phyloP scores from a whole-genome alignment of 1,140 invertebrate species.

The Microplitis mediator region DNA sequence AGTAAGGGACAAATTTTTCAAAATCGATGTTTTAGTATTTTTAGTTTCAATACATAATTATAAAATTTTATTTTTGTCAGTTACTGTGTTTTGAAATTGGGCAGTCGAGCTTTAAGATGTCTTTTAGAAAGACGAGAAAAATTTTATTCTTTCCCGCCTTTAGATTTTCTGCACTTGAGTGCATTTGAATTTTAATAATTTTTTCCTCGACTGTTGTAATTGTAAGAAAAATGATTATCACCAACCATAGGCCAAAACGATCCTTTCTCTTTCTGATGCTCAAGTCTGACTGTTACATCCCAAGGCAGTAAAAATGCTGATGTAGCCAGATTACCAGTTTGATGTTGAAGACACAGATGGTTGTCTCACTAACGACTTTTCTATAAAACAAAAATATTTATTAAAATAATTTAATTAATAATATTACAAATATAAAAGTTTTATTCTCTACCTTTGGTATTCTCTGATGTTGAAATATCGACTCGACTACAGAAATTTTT shows the following conservation, averaged over 20 bases:
- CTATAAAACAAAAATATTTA: slow-evolving; percentile 45
- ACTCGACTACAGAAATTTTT: slow-evolving; percentile 53
- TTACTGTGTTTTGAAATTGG: too few species aligned
- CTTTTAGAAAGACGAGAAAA: too few species aligned
- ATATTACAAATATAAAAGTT: not conserved
- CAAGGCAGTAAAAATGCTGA: slow-evolving; percentile 93
- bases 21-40: too few species aligned
- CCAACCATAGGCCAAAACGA: slow-evolving; percentile 54
- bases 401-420: not conserved
- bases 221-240: slow-evolving; percentile 45
- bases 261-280: slow-evolving; percentile 58
- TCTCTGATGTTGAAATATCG: slow-evolving; percentile 52
- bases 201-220: slow-evolving; percentile 49
- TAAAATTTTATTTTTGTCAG: too few species aligned
- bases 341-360: slow-evolving; percentile 81
- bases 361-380: slow-evolving; percentile 70
- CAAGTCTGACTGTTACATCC: slow-evolving; percentile 82
- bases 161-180: slow-evolving; percentile 58
- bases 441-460: slow-evolving; percentile 48
- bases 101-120: too few species aligned
- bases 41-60: too few species aligned
- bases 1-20: too few species aligned
- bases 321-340: slow-evolving; percentile 85
- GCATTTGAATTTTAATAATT: slow-evolving; percentile 53
- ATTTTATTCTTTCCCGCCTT: slow-evolving; percentile 61